Percentiles rank a stretch among this genome's conserved stretches.
Conservation (phyloP, 2,113 vertebrate genomes). For the Aldabrachelys gigantea region DNA sequence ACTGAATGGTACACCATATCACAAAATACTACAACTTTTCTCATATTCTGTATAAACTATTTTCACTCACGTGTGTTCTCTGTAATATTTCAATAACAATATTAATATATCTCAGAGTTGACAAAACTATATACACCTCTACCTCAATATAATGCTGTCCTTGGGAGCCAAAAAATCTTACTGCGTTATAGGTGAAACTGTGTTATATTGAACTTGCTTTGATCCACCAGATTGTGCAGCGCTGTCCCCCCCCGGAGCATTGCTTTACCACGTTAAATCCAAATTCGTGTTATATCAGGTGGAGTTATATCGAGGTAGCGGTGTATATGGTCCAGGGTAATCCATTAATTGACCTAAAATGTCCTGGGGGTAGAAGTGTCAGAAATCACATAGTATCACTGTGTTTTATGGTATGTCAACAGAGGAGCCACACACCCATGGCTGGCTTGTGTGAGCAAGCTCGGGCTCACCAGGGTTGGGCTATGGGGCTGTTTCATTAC, state of each 20-base stretch:
- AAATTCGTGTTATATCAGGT: too few relatives aligned
- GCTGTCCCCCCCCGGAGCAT: too few relatives aligned
- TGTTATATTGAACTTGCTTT: too few relatives aligned
- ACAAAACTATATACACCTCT: not conserved
- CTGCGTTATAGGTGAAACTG: too few relatives aligned
- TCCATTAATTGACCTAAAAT: not conserved
- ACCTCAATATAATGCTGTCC: too few relatives aligned
- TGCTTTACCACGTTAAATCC: too few relatives aligned
- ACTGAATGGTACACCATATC: not conserved
- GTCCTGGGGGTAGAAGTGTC: not conserved
- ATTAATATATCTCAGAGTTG: not conserved
- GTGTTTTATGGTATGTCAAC: not conserved
- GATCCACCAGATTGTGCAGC: too few relatives aligned
- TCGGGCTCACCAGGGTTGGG: not conserved
- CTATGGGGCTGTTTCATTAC: not conserved
- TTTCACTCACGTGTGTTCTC: not conserved
- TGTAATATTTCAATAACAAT: not conserved
- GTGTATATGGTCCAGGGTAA: not conserved
- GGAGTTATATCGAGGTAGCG: too few relatives aligned
- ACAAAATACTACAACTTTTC: not conserved
- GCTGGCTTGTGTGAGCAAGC: not conserved
- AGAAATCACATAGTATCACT: not conserved
- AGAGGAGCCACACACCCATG: not conserved
- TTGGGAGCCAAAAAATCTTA: too few relatives aligned
- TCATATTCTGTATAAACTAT: not conserved